Evolutionary conservation across 2,113 vertebrate genomes (phyloP), one percentile per base, ranked within the genome.

Genomic region (Notechis scutatus): DNA sequence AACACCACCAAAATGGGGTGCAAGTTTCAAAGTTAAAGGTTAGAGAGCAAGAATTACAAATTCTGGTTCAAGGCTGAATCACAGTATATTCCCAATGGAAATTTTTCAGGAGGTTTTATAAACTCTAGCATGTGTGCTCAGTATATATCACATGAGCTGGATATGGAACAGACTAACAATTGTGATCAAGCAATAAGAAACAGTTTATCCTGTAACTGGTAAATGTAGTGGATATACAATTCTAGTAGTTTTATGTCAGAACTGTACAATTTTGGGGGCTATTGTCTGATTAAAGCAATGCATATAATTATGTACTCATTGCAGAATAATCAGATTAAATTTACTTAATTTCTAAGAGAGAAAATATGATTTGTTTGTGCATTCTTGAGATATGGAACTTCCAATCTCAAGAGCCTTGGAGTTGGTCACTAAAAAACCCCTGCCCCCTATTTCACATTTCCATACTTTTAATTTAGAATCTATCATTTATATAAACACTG

Each of bases 1-100:
- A 93, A 94, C 92, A 91, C 0, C 20, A 92, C 96, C 94, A 94
- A 69, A 95, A 93, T 52, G n/a, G 89, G 94, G 89, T 54, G 91
- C 95, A 91, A 90, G 54, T 95, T 95, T 92, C 94, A 96, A 95
- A 96, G 96, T 97, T 81, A 93, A 95, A 96, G 95, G 95, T 96
- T 96, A 95, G 2, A 90, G 34, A 94, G 94, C 54, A 59, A 86
- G 74, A 93, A 74, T 92, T 96, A 85, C 59, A 91, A 90, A 93
- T 95, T 94, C 87, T 93, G 18, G 26, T 85, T 56, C 95, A 93
- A 61, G 3, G 10, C 6, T 45, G 34, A 94, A 92, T 90, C 95
- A 92, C 50, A 90, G 90, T 34, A 14, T 93, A 91, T 14, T 39
- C 94, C 92, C 93, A 64, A 56, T 59, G 23, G 87, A 93, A 85